Conservation (phyloP, 2,888 invertebrate species). For the Meta bourneti region DNA sequence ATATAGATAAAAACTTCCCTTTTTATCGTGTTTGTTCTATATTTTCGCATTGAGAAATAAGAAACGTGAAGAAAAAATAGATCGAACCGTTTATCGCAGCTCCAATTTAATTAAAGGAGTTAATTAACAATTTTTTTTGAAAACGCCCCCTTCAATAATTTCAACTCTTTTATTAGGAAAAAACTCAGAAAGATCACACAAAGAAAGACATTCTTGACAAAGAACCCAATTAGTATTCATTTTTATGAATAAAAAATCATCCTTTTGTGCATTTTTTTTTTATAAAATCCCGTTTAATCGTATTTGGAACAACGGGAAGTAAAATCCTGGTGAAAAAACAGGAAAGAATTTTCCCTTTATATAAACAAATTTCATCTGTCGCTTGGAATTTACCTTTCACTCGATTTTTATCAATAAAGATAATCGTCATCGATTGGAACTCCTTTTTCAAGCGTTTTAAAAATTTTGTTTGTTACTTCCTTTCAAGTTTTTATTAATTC, state of each 20-base stretch:
- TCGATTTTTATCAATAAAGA: constrained; percentile 3
- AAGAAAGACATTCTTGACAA: not conserved
- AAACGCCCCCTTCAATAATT: not conserved
- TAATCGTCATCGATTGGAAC: constrained; percentile 21
- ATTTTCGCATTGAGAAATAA: not conserved
- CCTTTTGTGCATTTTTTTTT: not conserved
- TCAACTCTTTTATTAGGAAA: constrained; percentile 2
- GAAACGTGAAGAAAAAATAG: not conserved
- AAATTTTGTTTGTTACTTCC: not conserved
- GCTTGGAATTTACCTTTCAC: not conserved
- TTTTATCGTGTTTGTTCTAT: not conserved
- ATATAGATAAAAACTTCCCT: too few species aligned
- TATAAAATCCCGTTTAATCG: constrained; percentile 4
- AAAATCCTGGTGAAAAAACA: not conserved
- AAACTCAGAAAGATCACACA: not conserved
- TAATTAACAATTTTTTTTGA: constrained; percentile 19
- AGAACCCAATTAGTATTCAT: constrained; percentile 26
- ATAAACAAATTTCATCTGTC: not conserved
- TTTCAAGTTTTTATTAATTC: not conserved
- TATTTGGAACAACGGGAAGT: not conserved
- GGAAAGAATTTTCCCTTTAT: not conserved
- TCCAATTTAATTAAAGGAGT: constrained; percentile 16
- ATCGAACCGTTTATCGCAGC: not conserved
- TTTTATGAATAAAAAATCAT: not conserved
- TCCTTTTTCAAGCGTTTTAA: not conserved